phyloP scores from a whole-genome alignment of 1,140 invertebrate species.

The Polyergus mexicanus region DNA sequence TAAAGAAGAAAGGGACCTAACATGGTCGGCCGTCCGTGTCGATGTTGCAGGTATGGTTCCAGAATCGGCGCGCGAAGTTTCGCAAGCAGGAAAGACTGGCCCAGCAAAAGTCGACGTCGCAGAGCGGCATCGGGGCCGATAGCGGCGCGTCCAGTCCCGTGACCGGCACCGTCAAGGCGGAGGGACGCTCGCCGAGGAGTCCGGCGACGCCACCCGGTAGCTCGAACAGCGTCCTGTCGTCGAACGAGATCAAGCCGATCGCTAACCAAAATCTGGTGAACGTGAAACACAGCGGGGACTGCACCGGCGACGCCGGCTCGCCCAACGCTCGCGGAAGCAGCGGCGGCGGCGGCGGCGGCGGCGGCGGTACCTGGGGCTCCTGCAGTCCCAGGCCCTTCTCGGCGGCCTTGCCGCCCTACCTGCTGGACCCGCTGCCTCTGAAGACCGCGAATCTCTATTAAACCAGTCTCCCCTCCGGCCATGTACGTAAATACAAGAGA shows the following conservation, averaged over 20 bases:
- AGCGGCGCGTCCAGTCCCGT: constrained; percentile 80
- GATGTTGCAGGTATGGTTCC: constrained; percentile 95
- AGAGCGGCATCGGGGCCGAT: constrained; percentile 76
- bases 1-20: background rate
- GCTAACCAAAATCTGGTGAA: constrained; percentile 77
- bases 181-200: constrained; percentile 84
- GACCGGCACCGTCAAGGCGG: constrained; percentile 80
- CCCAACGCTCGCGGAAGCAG: constrained; percentile 79
- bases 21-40: background rate
- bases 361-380: constrained; percentile 81
- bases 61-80: constrained; percentile 96
- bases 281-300: constrained; percentile 73
- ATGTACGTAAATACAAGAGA: constrained; percentile 71
- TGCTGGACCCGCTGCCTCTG: constrained; percentile 85
- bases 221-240: constrained; percentile 80
- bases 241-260: constrained; percentile 82
- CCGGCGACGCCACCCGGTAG: constrained; percentile 82
- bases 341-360: constrained; percentile 56
- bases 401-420: constrained; percentile 82
- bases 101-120: constrained; percentile 89
- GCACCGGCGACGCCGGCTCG: constrained; percentile 74
- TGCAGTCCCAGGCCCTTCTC: constrained; percentile 85
- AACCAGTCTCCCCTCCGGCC: constrained; percentile 54
- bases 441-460: constrained; percentile 86
- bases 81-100: constrained; percentile 96